phyloP scores from a whole-genome alignment of 2,888 invertebrate genomes.

The Arrhopalites spinosus region DNA sequence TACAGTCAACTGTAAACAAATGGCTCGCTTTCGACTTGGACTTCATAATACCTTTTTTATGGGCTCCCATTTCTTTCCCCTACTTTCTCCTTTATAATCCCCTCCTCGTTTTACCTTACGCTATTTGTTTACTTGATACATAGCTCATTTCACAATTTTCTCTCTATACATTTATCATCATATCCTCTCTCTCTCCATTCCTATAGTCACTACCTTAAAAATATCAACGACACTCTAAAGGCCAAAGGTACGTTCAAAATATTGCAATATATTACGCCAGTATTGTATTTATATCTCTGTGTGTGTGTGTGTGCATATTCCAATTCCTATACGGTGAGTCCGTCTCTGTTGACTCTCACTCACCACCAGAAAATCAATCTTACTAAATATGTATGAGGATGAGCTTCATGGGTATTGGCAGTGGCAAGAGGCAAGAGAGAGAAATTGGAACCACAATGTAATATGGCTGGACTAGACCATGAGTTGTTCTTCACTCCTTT shows the following conservation, averaged over 20 bases:
- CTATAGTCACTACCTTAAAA: no score
- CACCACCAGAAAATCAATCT: constrained; percentile 22
- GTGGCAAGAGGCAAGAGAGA: no score
- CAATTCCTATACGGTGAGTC: not conserved
- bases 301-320: not conserved
- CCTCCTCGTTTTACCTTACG: not conserved
- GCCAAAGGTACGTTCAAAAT: no score
- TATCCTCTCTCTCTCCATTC: no score
- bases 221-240: not conserved
- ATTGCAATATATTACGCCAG: no score
- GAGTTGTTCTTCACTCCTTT: not conserved
- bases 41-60: not conserved
- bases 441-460: not conserved
- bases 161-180: not conserved
- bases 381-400: constrained; percentile 25
- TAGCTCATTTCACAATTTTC: not conserved
- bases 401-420: not conserved
- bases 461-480: not conserved
- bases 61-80: not conserved
- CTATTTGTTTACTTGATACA: constrained; percentile 3
- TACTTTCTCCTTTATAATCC: not conserved
- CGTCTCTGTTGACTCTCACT: not conserved
- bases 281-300: not conserved
- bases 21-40: not conserved
- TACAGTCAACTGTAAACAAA: no score